phyloP scores from a whole-genome alignment of 2,113 vertebrate genomes.

The Crotalus helleri region DNA sequence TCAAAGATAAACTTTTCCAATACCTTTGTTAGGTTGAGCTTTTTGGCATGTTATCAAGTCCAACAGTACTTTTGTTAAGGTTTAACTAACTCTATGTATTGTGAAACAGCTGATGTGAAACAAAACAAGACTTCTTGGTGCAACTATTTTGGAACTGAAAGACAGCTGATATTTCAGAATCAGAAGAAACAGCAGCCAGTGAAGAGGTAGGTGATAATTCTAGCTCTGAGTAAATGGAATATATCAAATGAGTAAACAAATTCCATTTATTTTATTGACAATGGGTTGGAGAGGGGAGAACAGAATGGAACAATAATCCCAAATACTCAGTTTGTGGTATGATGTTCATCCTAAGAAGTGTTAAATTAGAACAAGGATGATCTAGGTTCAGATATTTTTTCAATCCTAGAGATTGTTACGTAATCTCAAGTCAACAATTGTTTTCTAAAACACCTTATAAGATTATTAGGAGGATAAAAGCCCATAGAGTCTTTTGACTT shows the following conservation, averaged over 20 bases:
- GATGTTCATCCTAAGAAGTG: not conserved
- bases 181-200: constrained; percentile 40
- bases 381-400: not conserved
- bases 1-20: not conserved
- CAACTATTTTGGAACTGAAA: constrained; percentile 45
- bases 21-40: not conserved
- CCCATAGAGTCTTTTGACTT: not conserved
- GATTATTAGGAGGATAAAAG: not conserved
- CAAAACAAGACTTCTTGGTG: constrained; percentile 39
- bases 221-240: not conserved
- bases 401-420: not conserved
- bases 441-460: not conserved
- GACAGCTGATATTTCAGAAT: constrained; percentile 26
- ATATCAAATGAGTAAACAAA: not conserved
- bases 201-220: constrained; percentile 53
- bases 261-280: not conserved
- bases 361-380: not conserved
- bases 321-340: not conserved
- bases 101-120: constrained; percentile 57
- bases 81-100: constrained; percentile 21
- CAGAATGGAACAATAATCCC: not conserved
- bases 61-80: not conserved
- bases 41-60: not conserved
- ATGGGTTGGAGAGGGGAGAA: not conserved
- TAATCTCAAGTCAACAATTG: not conserved